phyloP scores from a whole-genome alignment of 1,140 invertebrate genomes.

The Bombus picipes region DNA sequence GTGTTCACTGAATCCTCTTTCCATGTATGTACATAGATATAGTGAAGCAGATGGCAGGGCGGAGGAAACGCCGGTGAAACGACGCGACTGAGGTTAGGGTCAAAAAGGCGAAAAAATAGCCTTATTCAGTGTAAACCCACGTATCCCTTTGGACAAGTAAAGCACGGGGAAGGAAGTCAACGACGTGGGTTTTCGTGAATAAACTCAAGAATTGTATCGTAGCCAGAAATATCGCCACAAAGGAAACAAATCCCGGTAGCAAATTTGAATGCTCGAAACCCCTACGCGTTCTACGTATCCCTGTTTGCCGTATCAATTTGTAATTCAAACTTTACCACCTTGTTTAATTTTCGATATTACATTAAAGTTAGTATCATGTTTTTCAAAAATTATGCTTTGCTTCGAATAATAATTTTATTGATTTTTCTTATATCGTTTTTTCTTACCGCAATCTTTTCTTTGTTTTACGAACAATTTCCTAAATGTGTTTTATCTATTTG shows the following conservation, averaged over 20 bases:
- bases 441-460: background rate
- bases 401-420: background rate
- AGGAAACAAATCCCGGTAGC: slow-evolving; percentile 1
- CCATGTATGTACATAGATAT: slow-evolving; percentile 1
- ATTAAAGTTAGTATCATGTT: too few species aligned
- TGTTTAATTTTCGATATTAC: too few species aligned
- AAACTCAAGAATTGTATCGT: slow-evolving; percentile 46
- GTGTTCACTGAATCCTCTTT: slow-evolving; percentile 34
- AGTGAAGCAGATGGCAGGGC: background rate
- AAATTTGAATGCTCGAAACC: slow-evolving; percentile 23
- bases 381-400: background rate
- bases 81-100: slow-evolving; percentile 11
- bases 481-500: background rate
- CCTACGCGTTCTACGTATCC: background rate
- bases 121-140: slow-evolving; percentile 35
- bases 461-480: background rate
- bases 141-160: slow-evolving; percentile 35
- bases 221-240: slow-evolving; percentile 38
- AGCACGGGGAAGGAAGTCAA: slow-evolving; percentile 29
- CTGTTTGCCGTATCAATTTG: background rate
- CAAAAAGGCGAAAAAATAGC: slow-evolving; percentile 52
- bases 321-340: background rate
- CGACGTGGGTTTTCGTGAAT: slow-evolving; percentile 42
- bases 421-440: background rate
- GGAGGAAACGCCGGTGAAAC: slow-evolving; percentile 7